Percentiles rank a stretch among this genome's conserved stretches.
phyloP scores from a whole-genome alignment of 2,797 vertebrate genomes.

The Enteromius viviparus region DNA sequence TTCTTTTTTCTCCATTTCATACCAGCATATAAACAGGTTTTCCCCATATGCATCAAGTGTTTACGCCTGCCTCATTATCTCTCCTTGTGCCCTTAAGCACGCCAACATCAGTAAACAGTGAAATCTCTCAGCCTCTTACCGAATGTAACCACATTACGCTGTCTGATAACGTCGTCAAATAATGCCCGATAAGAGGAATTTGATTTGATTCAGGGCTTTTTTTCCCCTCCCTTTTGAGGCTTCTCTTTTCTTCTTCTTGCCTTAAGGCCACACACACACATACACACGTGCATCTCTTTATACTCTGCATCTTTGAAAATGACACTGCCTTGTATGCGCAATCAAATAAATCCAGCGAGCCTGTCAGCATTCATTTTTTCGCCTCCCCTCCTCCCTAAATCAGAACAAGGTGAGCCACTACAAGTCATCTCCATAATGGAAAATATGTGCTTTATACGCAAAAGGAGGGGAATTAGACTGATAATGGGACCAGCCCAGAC shows the following conservation, averaged over 20 bases:
- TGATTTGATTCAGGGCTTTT: conserved; percentile 88
- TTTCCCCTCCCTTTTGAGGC: conserved; percentile 43
- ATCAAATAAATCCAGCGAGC: conserved; percentile 79
- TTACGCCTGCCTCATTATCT: conserved; percentile 66
- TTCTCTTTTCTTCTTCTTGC: conserved; percentile 49
- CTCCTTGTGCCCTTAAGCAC: conserved; percentile 73
- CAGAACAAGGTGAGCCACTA: conserved; percentile 68
- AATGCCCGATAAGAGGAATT: conserved; percentile 98
- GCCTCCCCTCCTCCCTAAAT: conserved; percentile 60
- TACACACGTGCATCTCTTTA: conserved; percentile 29
- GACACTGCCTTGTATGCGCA: conserved; percentile 75
- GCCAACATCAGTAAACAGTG: conserved; percentile 94
- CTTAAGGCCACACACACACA: conserved; percentile 46
- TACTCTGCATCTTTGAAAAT: conserved; percentile 65
- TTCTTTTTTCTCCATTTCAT: conserved; percentile 64
- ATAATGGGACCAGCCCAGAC: conserved; percentile 67
- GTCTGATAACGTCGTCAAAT: conserved; percentile 97
- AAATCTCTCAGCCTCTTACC: conserved; percentile 89
- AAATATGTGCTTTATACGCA: conserved; percentile 77
- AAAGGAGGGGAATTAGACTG: conserved; percentile 73
- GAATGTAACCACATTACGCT: conserved; percentile 94
- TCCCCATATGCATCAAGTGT: conserved; percentile 81
- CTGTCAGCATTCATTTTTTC: conserved; percentile 79
- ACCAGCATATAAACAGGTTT: conserved; percentile 72
- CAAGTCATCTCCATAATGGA: conserved; percentile 80